These are phyloP conservation scores for Glossosoma conforme DNA, from an alignment of 1,140 invertebrate species.

Conservation along the genomic window DNA sequence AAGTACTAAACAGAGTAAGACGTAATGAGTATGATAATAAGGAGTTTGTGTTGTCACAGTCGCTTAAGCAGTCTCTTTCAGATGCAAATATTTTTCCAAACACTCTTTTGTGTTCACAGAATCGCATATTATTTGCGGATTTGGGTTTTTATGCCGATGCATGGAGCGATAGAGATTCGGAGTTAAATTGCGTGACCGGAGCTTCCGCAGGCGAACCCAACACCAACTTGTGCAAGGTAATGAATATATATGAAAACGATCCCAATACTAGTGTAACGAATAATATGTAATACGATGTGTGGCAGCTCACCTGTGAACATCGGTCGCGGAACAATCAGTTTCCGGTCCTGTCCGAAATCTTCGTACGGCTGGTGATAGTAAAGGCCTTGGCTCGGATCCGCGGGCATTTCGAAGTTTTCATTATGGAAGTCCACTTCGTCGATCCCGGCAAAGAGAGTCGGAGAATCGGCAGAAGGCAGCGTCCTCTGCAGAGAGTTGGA, in stretches of 20 bases:
- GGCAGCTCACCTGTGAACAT: conserved; percentile 16
- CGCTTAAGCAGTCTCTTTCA: too few relatives aligned
- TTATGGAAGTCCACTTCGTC: conserved; percentile 36
- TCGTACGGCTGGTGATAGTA: conserved; percentile 25
- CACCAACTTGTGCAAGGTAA: neutral
- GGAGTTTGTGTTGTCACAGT: too few relatives aligned
- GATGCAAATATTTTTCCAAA: too few relatives aligned
- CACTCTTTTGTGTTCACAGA: too few relatives aligned
- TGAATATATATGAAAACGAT: neutral
- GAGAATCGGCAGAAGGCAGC: conserved; percentile 35
- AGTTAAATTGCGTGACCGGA: conserved; percentile 5
- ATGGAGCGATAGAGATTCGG: too few relatives aligned
- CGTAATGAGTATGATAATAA: too few relatives aligned
- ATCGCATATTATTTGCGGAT: too few relatives aligned
- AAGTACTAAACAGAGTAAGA: too few relatives aligned
- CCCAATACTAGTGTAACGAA: neutral
- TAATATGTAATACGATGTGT: neutral
- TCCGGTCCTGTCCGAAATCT: conserved; percentile 24
- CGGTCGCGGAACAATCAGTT: conserved; percentile 25
- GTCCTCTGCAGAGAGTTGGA: conserved; percentile 33
- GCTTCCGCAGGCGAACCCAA: conserved; percentile 2
- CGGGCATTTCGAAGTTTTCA: conserved; percentile 29
- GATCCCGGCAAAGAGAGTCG: conserved; percentile 37
- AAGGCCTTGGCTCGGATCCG: conserved; percentile 14
- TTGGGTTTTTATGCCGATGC: too few relatives aligned